Evolutionary conservation across 1,140 invertebrate genomes (phyloP), one percentile per base, ranked within the genome.

Genomic region (Solen grandis): DNA sequence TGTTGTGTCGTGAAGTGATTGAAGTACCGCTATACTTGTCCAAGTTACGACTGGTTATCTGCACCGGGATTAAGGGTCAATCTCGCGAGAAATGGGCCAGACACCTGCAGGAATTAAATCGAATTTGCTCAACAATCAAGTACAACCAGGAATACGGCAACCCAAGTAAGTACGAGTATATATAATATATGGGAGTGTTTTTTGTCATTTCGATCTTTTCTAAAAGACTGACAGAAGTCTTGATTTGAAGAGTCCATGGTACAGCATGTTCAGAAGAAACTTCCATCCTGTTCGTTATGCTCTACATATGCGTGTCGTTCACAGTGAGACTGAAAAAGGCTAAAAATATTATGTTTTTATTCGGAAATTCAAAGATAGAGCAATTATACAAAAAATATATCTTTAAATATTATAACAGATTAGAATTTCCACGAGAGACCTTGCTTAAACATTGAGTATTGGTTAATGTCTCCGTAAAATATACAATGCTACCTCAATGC

Each of bases 1-100:
- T 77, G 1, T 31, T 77, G 63, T 22, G 52, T 54, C 60, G 46
- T 22, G 62, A 57, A 13, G 63, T 68, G 0, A 55, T 77, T n/a
- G 62, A 54, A 19, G 74, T 77, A 2, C 74, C 74, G n/a, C 46
- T 77, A 1, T 77, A 77, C 16, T 52, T 77, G 41, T 77, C 74
- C 10, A 46, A 59, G 19, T 38, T 77, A 5, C 25, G 63, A 22
- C 22, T 77, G 13, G 22, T 63, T 0, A n/a, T 66, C 1, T 25
- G 66, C 0, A 77, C 74, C 13, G 60, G 62, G 13, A 66, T 77
- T 5, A 68, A 68, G 33, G 63, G 52, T 13, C 46, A 66, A 25
- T 1, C 50, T 2, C 27, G 35, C 1, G 16, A 54, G 10, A 68
- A 66, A 59, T 77, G 74, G 74, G n/a, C 33, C 4, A n/a, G 50